Evolutionary conservation across 2,113 vertebrate genomes (phyloP).

Genomic region (Istiophorus platypterus): DNA sequence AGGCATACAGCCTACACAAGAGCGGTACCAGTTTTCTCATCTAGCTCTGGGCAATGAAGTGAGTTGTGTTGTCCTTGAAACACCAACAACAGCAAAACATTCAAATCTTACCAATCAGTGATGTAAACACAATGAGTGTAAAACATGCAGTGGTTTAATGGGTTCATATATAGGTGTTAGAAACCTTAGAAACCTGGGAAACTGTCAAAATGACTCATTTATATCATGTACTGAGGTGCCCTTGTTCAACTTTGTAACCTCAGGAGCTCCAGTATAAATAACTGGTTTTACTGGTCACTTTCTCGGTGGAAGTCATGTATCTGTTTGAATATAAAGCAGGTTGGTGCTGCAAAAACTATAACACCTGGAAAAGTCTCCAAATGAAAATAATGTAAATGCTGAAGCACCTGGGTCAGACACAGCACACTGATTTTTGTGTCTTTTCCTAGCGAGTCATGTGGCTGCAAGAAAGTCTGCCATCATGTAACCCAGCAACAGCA

Average conservation of each 20-base stretch:
- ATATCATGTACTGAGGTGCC: background rate
- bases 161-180: conserved; percentile 8
- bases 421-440: background rate
- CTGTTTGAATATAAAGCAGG: background rate
- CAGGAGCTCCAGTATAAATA: background rate
- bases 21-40: too few relatives aligned
- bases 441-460: conserved; percentile 23
- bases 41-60: background rate
- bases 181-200: background rate
- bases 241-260: background rate
- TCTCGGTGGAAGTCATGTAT: background rate
- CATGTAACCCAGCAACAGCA: conserved; percentile 31
- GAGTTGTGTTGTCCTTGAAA: background rate
- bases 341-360: background rate
- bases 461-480: conserved; percentile 23
- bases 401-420: conserved; percentile 9
- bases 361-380: background rate
- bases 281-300: conserved; percentile 10
- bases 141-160: conserved; percentile 19
- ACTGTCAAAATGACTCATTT: background rate
- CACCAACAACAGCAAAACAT: background rate
- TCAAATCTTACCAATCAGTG: background rate
- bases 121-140: background rate
- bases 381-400: background rate
- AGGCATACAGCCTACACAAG: too few relatives aligned